Evolutionary conservation across 1,140 invertebrate genomes (phyloP), one percentile per base, ranked within the genome.

Genomic region (Steinernema feltiae): DNA sequence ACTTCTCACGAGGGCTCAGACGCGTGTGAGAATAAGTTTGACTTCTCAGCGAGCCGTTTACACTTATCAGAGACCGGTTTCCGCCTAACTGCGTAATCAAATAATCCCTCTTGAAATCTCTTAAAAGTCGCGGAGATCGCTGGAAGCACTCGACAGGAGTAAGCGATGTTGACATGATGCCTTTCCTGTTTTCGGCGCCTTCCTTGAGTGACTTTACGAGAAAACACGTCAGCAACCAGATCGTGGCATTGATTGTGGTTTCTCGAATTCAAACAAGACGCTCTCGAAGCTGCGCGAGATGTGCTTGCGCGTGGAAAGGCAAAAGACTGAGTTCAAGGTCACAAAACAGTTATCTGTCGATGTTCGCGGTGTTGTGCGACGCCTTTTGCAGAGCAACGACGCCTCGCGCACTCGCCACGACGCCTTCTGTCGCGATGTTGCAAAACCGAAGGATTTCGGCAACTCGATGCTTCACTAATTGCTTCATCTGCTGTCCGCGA

Each of bases 281-380:
- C 24, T 63, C 53, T 63, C 24, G 53, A 15, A 63, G 53, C 7
- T n/a, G 41, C 41, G 35, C 53, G 24, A 3, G 24, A 21, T 12
- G 24, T 27, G 12, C 3, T 15, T 27, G 53, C 53, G 53, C 24
- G n/a, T n/a, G n/a, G 53, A 63, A 63, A 63, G 53, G 53, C 53
- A 63, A 63, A 63, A 63, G 53, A 63, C 53, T 63, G 53, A 63
- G 53, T 63, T 63, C 53, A 63, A 63, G 53, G 53, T 63, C 53
- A 21, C 53, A 63, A 63, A 41, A 63, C 53, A 63, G 12, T 63
- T 63, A 63, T n/a, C 53, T 63, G 53, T 21, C 41, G 7, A n/a
- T 12, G 41, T 46, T 46, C 41, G 7, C 41, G 41, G 41, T 46
- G 41, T 46, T 46, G 41, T n/a, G 41, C 41, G 41, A 46, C 41